These are phyloP conservation scores for Paramisgurnus dabryanus DNA, from an alignment of 2,113 vertebrate genomes.

Conservation along the genomic window DNA sequence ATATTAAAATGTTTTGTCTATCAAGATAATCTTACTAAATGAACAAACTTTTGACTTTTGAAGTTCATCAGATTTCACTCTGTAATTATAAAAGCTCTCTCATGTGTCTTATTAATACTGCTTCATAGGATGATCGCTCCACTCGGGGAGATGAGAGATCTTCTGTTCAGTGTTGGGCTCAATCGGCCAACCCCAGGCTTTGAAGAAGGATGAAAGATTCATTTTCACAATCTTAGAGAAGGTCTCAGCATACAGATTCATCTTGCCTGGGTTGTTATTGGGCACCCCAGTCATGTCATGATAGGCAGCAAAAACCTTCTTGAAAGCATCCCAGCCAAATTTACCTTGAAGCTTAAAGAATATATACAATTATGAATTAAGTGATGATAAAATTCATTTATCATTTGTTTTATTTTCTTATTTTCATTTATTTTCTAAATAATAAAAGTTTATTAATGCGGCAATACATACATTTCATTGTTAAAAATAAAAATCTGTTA, in stretches of 20 bases:
- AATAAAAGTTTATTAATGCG: too few relatives aligned
- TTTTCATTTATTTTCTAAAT: too few relatives aligned
- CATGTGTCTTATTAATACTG: slow-evolving; percentile 44
- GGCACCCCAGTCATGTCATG: slow-evolving; percentile 66
- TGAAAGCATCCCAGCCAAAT: slow-evolving; percentile 82
- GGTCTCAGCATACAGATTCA: slow-evolving; percentile 78
- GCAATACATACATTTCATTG: too few relatives aligned
- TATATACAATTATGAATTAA: not conserved
- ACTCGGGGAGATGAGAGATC: slow-evolving; percentile 69
- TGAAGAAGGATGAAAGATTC: slow-evolving; percentile 77
- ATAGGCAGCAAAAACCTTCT: slow-evolving; percentile 74
- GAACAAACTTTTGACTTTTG: too few relatives aligned
- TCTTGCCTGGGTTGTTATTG: slow-evolving; percentile 69
- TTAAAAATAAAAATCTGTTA: too few relatives aligned
- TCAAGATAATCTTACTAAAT: too few relatives aligned
- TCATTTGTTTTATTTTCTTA: too few relatives aligned
- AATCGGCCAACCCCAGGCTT: slow-evolving; percentile 82
- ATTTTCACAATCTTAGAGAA: slow-evolving; percentile 74
- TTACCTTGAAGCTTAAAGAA: slow-evolving; percentile 75
- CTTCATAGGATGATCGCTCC: slow-evolving; percentile 76
- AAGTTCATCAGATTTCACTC: too few relatives aligned
- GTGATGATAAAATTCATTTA: too few relatives aligned
- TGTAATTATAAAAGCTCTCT: not conserved
- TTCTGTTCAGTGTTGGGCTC: slow-evolving; percentile 59
- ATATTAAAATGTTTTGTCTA: too few relatives aligned